Percentiles rank a stretch among this genome's conserved stretches.
These are phyloP conservation scores for Zaprionus lachaisei DNA, from an alignment of 1,140 invertebrate genomes.

Conservation along the genomic window DNA sequence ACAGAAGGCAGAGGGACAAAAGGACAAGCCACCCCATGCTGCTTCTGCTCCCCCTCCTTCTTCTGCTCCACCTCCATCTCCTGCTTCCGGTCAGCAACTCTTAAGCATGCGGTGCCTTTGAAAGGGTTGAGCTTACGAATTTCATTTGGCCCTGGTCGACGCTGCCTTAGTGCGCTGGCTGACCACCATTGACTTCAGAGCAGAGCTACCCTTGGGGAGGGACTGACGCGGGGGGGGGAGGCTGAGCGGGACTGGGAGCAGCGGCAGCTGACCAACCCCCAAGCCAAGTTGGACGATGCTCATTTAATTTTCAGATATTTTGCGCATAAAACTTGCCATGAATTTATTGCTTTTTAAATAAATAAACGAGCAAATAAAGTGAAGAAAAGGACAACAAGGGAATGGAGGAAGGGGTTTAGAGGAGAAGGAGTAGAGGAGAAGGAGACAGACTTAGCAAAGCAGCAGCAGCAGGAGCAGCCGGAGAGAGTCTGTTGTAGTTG, in stretches of 20 bases:
- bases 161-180: slow-evolving; percentile 34
- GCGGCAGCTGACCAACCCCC: slow-evolving; percentile 57
- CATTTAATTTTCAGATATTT: slow-evolving; percentile 82
- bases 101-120: slow-evolving; percentile 55
- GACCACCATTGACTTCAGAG: slow-evolving; percentile 69
- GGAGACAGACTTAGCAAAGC: background rate
- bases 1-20: slow-evolving; percentile 12
- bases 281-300: slow-evolving; percentile 50
- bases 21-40: background rate
- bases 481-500: slow-evolving; percentile 48
- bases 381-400: slow-evolving; percentile 43
- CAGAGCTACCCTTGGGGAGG: background rate
- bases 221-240: background rate
- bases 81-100: background rate
- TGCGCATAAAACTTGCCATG: slow-evolving; percentile 82
- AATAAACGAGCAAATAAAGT: slow-evolving; percentile 83
- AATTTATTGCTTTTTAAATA: slow-evolving; percentile 84
- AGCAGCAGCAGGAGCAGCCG: background rate
- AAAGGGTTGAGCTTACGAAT: slow-evolving; percentile 57
- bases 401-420: background rate
- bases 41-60: background rate
- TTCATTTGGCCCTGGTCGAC: slow-evolving; percentile 55
- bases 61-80: background rate
- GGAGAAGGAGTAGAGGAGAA: no score
- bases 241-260: background rate